Percentiles rank a stretch among this genome's conserved stretches.
phyloP scores from a whole-genome alignment of 2,888 invertebrate genomes.

The Phalera bucephala region DNA sequence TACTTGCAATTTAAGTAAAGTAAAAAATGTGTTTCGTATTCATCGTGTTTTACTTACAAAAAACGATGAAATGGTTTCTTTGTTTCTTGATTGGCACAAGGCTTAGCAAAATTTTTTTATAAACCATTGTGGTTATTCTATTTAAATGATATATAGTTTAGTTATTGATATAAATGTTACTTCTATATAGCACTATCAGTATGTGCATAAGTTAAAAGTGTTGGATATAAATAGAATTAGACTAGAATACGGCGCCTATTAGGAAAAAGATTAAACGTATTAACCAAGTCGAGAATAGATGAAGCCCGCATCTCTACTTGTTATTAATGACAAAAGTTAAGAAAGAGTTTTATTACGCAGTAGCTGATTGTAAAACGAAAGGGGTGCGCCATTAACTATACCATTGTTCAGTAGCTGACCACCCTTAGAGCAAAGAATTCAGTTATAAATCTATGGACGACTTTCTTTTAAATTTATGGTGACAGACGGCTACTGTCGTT shows the following conservation, averaged over 20 bases:
- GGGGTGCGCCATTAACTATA: slow-evolving; percentile 46
- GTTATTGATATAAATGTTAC: too few species aligned
- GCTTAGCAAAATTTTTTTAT: too few species aligned
- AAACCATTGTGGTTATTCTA: too few species aligned
- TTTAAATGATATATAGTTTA: too few species aligned
- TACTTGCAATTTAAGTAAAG: slow-evolving; percentile 46
- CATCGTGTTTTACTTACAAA: slow-evolving; percentile 18
- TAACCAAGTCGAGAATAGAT: slow-evolving; percentile 11
- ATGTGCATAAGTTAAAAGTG: background rate
- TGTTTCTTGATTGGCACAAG: too few species aligned
- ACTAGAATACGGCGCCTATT: slow-evolving; percentile 12
- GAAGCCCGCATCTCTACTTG: slow-evolving; percentile 27
- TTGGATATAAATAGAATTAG: slow-evolving; percentile 1
- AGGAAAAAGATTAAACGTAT: slow-evolving; percentile 9
- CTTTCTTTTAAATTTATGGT: slow-evolving; percentile 56
- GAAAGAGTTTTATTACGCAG: slow-evolving; percentile 67
- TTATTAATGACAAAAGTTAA: slow-evolving; percentile 18
- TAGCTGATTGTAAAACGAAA: slow-evolving; percentile 63
- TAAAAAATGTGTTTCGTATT: slow-evolving; percentile 25
- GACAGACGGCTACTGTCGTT: slow-evolving; percentile 48
- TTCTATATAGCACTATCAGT: too few species aligned
- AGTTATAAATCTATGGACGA: slow-evolving; percentile 41
- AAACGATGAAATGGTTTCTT: slow-evolving; percentile 14
- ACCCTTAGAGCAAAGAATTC: slow-evolving; percentile 52
- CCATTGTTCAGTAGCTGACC: slow-evolving; percentile 47